These are phyloP conservation scores for Tachina lurida DNA, from an alignment of 2,888 invertebrate species.

Conservation along the genomic window DNA sequence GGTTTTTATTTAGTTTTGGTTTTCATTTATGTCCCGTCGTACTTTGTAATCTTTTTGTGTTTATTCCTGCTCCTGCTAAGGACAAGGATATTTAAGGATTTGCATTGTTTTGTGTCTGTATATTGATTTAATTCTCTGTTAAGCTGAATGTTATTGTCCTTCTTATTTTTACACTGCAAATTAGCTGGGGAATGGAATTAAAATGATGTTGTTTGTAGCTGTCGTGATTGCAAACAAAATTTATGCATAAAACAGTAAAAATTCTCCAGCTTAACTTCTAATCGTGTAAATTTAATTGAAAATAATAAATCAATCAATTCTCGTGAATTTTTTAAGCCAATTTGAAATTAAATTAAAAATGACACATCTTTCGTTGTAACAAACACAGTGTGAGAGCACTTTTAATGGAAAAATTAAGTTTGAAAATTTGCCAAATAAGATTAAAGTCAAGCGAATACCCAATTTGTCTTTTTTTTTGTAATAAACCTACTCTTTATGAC, in stretches of 20 bases:
- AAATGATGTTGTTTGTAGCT: constrained; percentile 30
- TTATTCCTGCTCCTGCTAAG: constrained; percentile 35
- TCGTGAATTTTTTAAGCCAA: constrained; percentile 58
- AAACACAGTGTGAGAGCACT: constrained; percentile 47
- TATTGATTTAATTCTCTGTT: constrained; percentile 49
- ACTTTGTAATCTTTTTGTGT: constrained; percentile 52
- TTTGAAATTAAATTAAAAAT: constrained; percentile 69
- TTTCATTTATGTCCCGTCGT: constrained; percentile 20
- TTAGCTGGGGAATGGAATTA: constrained; percentile 23
- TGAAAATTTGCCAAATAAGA: constrained; percentile 4
- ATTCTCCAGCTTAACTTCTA: constrained; percentile 66
- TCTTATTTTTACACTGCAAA: constrained; percentile 32
- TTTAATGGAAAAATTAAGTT: constrained; percentile 42
- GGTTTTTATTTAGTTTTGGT: neutral
- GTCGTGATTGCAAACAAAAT: constrained; percentile 37
- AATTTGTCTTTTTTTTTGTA: constrained; percentile 6
- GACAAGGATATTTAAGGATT: constrained; percentile 63
- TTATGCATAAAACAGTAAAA: constrained; percentile 51
- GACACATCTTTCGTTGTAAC: constrained; percentile 45
- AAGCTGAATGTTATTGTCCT: constrained; percentile 55
- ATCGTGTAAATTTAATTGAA: constrained; percentile 69
- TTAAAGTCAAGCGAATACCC: constrained; percentile 14
- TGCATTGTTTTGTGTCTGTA: constrained; percentile 24
- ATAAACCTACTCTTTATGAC: constrained; percentile 40
- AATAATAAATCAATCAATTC: constrained; percentile 73